Conservation (phyloP, 2,797 vertebrate species). For the Cyclura pinguis region DNA sequence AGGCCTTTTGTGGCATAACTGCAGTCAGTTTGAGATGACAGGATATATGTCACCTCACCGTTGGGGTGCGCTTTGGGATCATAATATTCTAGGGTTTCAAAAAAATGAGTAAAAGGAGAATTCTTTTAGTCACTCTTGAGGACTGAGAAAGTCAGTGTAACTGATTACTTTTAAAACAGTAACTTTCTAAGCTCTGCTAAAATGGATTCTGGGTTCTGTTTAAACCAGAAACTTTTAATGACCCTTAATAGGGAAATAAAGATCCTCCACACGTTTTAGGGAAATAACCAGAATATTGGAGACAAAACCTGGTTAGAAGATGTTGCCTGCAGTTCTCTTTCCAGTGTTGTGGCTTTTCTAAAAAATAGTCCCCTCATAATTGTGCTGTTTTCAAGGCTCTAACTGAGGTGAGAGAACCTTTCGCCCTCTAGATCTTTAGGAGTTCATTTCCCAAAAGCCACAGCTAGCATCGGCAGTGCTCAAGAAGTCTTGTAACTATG, state of each 20-base stretch:
- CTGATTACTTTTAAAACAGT: too few species aligned
- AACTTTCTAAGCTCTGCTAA: not conserved
- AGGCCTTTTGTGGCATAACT: not conserved
- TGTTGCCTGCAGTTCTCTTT: not conserved
- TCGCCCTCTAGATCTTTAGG: not conserved
- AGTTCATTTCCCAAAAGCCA: not conserved
- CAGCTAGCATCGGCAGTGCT: not conserved
- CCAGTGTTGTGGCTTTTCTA: not conserved
- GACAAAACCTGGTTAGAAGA: not conserved
- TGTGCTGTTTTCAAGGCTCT: not conserved
- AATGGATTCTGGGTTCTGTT: too few species aligned
- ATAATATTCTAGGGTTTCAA: not conserved
- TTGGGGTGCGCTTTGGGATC: not conserved
- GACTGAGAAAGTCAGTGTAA: not conserved
- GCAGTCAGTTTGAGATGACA: not conserved
- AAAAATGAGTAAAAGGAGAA: not conserved
- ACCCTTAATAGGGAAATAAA: not conserved
- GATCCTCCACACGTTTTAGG: not conserved
- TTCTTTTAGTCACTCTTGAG: not conserved
- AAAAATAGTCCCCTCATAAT: not conserved
- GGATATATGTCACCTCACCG: not conserved
- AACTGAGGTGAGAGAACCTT: not conserved
- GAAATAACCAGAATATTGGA: not conserved
- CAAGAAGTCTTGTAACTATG: not conserved
- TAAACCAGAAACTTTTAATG: not conserved